Evolutionary conservation across 1,140 invertebrate species (phyloP), one percentile per base, ranked within the genome.

Genomic region (Platyura marginata): DNA sequence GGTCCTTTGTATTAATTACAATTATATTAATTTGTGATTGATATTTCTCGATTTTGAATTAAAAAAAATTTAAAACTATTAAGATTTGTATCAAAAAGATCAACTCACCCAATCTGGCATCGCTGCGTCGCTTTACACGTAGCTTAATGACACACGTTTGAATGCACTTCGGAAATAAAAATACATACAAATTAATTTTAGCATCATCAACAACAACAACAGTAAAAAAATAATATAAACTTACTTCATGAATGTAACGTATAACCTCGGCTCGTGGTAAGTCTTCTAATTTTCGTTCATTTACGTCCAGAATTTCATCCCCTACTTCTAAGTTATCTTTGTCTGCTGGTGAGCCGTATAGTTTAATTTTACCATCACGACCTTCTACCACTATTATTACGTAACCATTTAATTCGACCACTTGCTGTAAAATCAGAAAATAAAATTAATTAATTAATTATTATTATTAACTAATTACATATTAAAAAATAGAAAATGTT

Each of bases 241-340:
- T 36, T 63, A 93, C 89, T 78, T 92, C 80, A 63, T 93, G 86
- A 62, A 94, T 93, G 62, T 94, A 85, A 37, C 83, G 80, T 52
- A 92, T 85, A 52, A 92, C 84, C 67, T 93, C 85, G 1, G 79
- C 76, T 56, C 89, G 78, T 44, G 83, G 80, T 55, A 83, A 82
- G 60, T 91, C 82, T 54, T 92, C 85, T 51, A 94, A 64, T 33
- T 77, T 81, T 43, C 79, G 80, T 49, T 90, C 91, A 65, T 96
- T 96, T 37, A 95, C 87, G 67, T 94, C 88, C 61, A 95, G 70
- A 57, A 95, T 95, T 66, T 95, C 91, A 68, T 95, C 91, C 39
- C 84, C 88, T 51, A 93, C 77, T 67, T 94, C 87, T 64, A 94
- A 68, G 58, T 77, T 79, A 62, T 94, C 89, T 63, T 81, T 81